phyloP scores from a whole-genome alignment of 2,888 invertebrate genomes.

The Caradrina clavipalpis region DNA sequence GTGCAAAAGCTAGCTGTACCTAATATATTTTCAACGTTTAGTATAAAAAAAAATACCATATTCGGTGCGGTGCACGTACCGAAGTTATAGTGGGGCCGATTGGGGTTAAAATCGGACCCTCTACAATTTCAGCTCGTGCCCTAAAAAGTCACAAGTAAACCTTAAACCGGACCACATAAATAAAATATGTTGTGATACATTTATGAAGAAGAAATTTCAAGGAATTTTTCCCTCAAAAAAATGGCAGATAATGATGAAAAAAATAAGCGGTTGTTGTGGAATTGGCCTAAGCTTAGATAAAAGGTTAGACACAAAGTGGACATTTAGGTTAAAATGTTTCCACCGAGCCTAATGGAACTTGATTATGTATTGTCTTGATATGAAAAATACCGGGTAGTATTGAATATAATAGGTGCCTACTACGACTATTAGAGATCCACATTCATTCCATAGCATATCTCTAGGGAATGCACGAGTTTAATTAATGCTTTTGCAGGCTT shows the following conservation, averaged over 20 bases:
- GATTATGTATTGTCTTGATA: conserved; percentile 39
- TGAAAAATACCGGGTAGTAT: conserved; percentile 16
- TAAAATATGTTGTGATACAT: too few species aligned
- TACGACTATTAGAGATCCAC: neutral
- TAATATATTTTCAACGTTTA: neutral
- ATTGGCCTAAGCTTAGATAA: conserved; percentile 32
- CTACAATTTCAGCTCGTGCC: neutral
- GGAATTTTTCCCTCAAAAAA: neutral
- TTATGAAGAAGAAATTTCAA: too few species aligned
- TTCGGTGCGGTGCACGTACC: too few species aligned
- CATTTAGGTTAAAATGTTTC: conserved; percentile 46
- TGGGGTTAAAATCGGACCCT: neutral
- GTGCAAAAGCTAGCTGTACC: too few species aligned
- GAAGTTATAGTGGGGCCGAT: too few species aligned
- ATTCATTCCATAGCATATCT: neutral
- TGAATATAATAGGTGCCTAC: conserved; percentile 7
- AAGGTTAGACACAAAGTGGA: conserved; percentile 40
- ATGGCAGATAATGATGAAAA: neutral
- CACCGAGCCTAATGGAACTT: conserved; percentile 36
- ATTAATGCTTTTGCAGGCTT: conserved; percentile 18
- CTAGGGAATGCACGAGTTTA: conserved; percentile 6
- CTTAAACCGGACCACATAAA: too few species aligned
- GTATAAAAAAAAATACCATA: neutral
- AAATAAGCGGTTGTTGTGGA: conserved; percentile 28
- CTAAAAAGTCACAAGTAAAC: neutral